Base-by-base conservation (phyloP, 2,797 vertebrate species). In the Ptychobarbus kaznakovi region DNA sequence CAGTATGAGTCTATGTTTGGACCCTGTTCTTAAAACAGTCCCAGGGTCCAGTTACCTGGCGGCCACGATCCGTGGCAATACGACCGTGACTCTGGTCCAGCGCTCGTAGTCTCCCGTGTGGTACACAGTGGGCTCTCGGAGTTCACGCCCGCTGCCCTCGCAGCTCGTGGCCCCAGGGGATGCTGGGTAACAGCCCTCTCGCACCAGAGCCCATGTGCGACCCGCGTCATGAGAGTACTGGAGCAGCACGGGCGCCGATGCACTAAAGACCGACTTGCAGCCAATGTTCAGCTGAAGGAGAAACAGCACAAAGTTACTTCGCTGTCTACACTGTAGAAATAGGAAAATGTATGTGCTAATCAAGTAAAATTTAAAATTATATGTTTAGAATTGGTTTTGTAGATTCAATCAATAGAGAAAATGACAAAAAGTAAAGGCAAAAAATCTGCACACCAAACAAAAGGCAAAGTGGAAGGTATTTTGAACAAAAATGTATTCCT, bases 151-250 rank as follows among this genome's bases (percentile, higher is more conserved):
- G n/a, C 94, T 98, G 83, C 98, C 97, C 92, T 99, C 97, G 15
- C 98, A 99, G 13, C 96, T 92, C 78, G 94, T 96, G 0, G 88
- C 92, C 80, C 96, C 95, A 0, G 96, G 96, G 65, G 97, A 96
- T 4, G 96, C 96, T 53, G 98, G 98, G 92, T 96, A 99, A 91
- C 98, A 99, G 87, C 96, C 97, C 86, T 99, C 97, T 85, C 93
- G 96, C 87, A 99, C 97, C 58, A 99, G 92, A 0, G 96, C 95
- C 98, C 98, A 99, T 81, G 95, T 97, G 25, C 97, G 96, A 16
- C 98, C 98, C 0, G 98, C 96, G 1, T 99, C 97, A 0, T 99
- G 98, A 0, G 98, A 99, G 88, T 97, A 99, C 89, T 99, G 98
- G 69, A 99, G 97, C 89, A 98, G 93, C 5, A 99, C 97, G 0